Conservation (phyloP, 2,113 vertebrate species). For the Nipponia nippon region DNA sequence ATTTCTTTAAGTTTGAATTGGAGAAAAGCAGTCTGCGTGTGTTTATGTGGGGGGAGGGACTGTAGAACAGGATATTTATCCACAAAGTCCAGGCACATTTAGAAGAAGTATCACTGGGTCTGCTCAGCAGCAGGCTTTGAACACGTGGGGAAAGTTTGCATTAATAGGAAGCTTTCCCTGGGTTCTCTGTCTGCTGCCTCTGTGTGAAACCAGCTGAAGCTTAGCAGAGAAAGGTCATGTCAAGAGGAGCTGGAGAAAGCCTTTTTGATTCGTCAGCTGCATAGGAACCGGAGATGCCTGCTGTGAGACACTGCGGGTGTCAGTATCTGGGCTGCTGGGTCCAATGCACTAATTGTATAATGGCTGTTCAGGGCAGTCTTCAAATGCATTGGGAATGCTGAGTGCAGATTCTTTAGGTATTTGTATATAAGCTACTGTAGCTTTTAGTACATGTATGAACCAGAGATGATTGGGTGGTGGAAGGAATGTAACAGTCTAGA, state of each 20-base stretch:
- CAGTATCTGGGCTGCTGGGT: not conserved
- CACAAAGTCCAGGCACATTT: not conserved
- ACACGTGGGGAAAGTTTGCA: not conserved
- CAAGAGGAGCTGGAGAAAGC: not conserved
- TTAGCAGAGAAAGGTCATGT: not conserved
- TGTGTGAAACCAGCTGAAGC: not conserved
- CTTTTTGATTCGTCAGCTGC: not conserved
- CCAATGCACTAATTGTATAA: not conserved
- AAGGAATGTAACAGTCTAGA: not conserved
- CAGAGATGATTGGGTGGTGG: not conserved
- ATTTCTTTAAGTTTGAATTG: not conserved
- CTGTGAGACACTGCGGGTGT: not conserved
- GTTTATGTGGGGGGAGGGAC: not conserved
- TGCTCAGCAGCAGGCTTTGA: not conserved
- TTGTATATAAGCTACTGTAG: not conserved
- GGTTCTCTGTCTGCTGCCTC: not conserved
- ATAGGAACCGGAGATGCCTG: fast-evolving
- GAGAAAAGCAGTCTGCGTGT: not conserved
- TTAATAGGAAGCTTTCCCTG: not conserved
- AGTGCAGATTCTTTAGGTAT: not conserved
- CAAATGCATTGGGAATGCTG: not conserved
- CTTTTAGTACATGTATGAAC: not conserved
- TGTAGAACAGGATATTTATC: not conserved
- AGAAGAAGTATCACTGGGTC: not conserved
- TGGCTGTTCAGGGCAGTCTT: not conserved